Conservation (phyloP, 2,113 vertebrate species). For the Pagrus major region DNA sequence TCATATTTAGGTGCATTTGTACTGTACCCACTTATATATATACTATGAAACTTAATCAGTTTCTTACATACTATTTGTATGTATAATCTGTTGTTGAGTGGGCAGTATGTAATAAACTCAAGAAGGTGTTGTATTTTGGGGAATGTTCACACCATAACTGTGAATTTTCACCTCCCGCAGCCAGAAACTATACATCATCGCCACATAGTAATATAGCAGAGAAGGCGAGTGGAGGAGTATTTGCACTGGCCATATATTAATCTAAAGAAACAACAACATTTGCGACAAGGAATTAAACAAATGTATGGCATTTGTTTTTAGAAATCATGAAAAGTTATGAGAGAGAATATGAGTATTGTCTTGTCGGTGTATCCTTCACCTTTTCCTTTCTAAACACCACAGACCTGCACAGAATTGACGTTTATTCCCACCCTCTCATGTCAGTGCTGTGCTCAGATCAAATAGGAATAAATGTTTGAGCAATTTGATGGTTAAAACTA, state of each 20-base stretch:
- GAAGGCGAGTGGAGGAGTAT: not conserved
- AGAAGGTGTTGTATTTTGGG: constrained; percentile 50
- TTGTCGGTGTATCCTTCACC: not conserved
- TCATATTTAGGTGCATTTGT: not conserved
- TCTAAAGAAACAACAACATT: not conserved
- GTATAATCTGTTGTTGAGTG: constrained; percentile 53
- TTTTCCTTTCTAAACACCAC: not conserved
- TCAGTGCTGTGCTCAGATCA: not conserved
- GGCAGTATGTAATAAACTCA: constrained; percentile 43
- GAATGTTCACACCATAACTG: constrained; percentile 52
- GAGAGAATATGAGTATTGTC: not conserved
- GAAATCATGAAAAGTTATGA: not conserved
- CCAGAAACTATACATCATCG: constrained; percentile 42
- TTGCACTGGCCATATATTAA: not conserved
- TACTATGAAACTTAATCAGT: constrained; percentile 5
- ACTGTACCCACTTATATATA: not conserved
- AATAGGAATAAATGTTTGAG: constrained; percentile 9
- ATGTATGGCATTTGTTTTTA: not conserved
- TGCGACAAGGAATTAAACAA: not conserved
- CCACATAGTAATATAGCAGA: not conserved
- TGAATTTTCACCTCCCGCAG: constrained; percentile 56
- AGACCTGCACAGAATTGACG: not conserved
- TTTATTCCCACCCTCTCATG: not conserved
- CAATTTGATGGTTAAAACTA: constrained; percentile 28
- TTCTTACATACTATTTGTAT: constrained; percentile 1